Conservation (phyloP, 2,113 vertebrate genomes). For the Cyphomyrus plagiostoma region DNA sequence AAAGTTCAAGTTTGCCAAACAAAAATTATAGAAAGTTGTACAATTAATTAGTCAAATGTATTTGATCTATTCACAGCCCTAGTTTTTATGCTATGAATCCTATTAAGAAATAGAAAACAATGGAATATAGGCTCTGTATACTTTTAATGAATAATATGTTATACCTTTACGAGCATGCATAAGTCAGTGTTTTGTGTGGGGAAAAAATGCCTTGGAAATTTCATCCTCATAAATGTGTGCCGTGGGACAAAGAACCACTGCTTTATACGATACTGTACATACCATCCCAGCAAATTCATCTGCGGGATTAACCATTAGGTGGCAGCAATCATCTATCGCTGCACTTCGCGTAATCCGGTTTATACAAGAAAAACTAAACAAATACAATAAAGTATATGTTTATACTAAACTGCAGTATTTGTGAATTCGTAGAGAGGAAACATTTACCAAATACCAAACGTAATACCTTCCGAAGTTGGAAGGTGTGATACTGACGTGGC, state of each 20-base stretch:
- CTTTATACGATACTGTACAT: not conserved
- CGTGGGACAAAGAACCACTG: not conserved
- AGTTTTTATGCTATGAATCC: not conserved
- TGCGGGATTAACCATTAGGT: not conserved
- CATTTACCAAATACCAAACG: not conserved
- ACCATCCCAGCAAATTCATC: not conserved
- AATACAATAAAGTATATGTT: not conserved
- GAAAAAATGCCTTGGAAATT: not conserved
- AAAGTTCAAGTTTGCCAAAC: not conserved
- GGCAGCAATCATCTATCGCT: not conserved
- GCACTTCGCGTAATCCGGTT: not conserved
- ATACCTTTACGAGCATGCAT: not conserved
- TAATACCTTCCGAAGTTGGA: not conserved
- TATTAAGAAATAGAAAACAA: not conserved
- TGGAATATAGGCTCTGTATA: not conserved
- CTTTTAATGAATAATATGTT: not conserved
- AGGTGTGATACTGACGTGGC: not conserved
- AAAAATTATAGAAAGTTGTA: not conserved
- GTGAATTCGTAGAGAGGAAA: not conserved
- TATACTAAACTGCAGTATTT: not conserved
- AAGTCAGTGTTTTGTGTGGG: not conserved
- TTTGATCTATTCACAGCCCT: not conserved
- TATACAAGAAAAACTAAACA: not conserved
- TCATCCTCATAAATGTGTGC: not conserved
- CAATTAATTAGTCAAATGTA: not conserved